phyloP scores from a whole-genome alignment of 2,888 invertebrate genomes.

The Trachelus stipa region DNA sequence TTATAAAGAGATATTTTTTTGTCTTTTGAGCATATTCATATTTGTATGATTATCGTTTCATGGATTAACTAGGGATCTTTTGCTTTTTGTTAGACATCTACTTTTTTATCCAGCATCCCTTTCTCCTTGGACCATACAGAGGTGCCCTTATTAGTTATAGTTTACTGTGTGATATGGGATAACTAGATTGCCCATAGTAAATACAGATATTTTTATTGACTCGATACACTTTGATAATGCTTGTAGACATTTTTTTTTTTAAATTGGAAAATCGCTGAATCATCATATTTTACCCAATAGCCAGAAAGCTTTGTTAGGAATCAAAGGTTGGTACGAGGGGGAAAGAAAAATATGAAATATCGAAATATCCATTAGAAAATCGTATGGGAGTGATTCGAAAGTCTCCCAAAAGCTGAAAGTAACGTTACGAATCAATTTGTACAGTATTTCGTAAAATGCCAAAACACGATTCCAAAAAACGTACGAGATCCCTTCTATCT shows the following conservation, averaged over 20 bases:
- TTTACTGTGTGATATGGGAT: background rate
- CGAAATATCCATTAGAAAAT: conserved; percentile 19
- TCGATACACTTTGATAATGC: background rate
- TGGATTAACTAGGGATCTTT: background rate
- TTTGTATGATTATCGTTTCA: background rate
- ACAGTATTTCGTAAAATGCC: conserved; percentile 28
- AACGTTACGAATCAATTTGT: conserved; percentile 47
- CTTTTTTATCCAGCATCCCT: background rate
- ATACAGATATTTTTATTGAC: background rate
- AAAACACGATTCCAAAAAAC: conserved; percentile 26
- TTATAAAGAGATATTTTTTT: background rate
- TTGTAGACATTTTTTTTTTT: background rate
- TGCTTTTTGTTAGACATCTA: background rate
- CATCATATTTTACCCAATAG: background rate
- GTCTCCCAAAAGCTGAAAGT: conserved; percentile 25
- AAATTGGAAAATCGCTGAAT: background rate
- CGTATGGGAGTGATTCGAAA: conserved; percentile 25
- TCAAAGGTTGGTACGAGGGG: conserved; percentile 8
- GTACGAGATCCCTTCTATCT: background rate
- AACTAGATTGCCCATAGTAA: background rate
- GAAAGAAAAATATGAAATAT: conserved; percentile 4
- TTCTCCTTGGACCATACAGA: background rate
- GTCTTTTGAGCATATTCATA: background rate
- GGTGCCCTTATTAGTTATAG: background rate
- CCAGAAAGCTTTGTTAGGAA: background rate